phyloP scores from a whole-genome alignment of 2,113 vertebrate species.

The Caloenas nicobarica region DNA sequence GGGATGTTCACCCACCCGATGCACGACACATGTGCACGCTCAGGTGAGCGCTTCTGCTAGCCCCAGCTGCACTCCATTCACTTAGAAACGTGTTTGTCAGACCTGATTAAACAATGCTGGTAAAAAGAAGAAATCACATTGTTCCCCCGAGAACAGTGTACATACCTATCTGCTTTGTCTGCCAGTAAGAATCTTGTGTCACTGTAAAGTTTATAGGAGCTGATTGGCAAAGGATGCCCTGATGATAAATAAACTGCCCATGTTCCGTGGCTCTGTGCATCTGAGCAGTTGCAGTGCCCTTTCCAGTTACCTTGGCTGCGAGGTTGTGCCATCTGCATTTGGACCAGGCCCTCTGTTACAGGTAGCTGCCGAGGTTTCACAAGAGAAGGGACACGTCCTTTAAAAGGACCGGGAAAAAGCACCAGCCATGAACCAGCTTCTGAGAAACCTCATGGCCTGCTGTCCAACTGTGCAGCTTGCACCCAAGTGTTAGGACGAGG shows the following conservation, averaged over 20 bases:
- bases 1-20: not conserved
- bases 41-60: not conserved
- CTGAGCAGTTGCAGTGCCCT: not conserved
- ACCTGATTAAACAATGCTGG: not conserved
- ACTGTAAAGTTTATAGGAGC: constrained; percentile 44
- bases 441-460: not conserved
- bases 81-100: constrained; percentile 16
- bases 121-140: not conserved
- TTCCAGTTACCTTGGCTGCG: not conserved
- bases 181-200: constrained; percentile 58
- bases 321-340: not conserved
- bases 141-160: not conserved
- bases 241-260: constrained; percentile 43
- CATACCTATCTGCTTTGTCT: constrained; percentile 30
- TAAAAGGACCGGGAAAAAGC: not conserved
- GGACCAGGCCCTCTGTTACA: not conserved
- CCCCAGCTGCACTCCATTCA: not conserved
- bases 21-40: not conserved
- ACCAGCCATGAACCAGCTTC: not conserved
- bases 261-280: not conserved
- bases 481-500: not conserved
- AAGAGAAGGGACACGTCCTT: not conserved
- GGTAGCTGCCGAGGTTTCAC: not conserved
- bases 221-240: constrained; percentile 43
- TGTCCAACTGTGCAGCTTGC: not conserved